Evolutionary conservation across 2,888 invertebrate species (phyloP).

Genomic region (Enchytraeus crypticus): DNA sequence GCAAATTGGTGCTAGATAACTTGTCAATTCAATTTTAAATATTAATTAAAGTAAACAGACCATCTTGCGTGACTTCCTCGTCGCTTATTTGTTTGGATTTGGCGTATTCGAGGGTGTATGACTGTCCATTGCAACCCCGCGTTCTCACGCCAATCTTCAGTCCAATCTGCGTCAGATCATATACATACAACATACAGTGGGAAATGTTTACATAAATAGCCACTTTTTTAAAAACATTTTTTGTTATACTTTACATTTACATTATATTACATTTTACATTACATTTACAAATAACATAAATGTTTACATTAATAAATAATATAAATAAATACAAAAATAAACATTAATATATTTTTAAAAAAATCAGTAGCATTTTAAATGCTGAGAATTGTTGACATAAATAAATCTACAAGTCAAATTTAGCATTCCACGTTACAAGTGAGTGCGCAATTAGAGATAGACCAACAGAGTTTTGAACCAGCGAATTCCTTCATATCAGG

Average conservation of each 20-base stretch:
- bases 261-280: neutral
- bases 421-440: no score
- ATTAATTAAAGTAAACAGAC: conserved; percentile 50
- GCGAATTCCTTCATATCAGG: no score
- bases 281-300: neutral
- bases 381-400: no score
- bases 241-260: neutral
- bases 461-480: no score
- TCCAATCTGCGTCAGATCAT: conserved; percentile 54
- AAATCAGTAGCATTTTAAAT: no score
- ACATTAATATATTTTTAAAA: no score
- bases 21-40: no score
- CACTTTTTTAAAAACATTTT: neutral
- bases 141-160: conserved; percentile 91
- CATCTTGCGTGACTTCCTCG: conserved; percentile 93
- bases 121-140: conserved; percentile 93
- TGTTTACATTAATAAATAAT: neutral
- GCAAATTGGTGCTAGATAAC: no score
- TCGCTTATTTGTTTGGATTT: conserved; percentile 81
- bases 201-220: neutral
- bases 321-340: neutral
- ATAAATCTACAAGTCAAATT: no score
- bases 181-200: neutral
- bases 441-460: no score
- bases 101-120: conserved; percentile 92